A percentile compares a stretch with the other conserved stretches of the same genome.
Evolutionary conservation across 2,888 invertebrate genomes (phyloP).

Genomic region (Archaeoteleia sp.): DNA sequence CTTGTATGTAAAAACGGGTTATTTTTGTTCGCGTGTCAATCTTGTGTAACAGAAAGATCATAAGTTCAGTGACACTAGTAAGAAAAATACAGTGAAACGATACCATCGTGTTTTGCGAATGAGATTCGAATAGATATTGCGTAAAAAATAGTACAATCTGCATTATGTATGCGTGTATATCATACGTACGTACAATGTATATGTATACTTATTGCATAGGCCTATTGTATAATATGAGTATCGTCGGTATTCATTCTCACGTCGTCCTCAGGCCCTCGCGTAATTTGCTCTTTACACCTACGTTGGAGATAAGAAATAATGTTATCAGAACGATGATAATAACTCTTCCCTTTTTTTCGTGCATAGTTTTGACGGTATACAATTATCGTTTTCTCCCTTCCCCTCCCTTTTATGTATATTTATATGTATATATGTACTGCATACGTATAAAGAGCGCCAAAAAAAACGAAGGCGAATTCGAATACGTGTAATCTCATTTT

Average conservation of each 20-base stretch:
- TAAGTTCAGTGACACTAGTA: slow-evolving; percentile 29
- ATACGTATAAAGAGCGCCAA: slow-evolving; percentile 12
- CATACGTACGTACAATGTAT: slow-evolving; percentile 29
- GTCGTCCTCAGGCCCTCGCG: slow-evolving; percentile 25
- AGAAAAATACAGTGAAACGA: slow-evolving; percentile 35
- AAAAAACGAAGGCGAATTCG: slow-evolving; percentile 22
- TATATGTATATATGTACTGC: slow-evolving; percentile 1
- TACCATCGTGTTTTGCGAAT: slow-evolving; percentile 18
- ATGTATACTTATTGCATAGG: slow-evolving; percentile 43
- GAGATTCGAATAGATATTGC: slow-evolving; percentile 30
- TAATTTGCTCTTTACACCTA: slow-evolving; percentile 13
- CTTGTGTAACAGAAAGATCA: slow-evolving; percentile 33
- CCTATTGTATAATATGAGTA: slow-evolving; percentile 41
- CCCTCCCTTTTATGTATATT: not conserved
- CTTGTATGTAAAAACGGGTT: too few species aligned
- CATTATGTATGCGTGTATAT: slow-evolving; percentile 20
- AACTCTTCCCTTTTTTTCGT: slow-evolving; percentile 22
- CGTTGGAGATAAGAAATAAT: slow-evolving; percentile 17
- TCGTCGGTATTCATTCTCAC: slow-evolving; percentile 35
- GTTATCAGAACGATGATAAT: slow-evolving; percentile 18
- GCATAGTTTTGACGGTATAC: not conserved
- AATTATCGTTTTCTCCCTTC: not conserved
- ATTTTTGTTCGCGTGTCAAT: too few species aligned
- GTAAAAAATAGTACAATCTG: slow-evolving; percentile 48
- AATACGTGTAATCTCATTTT: slow-evolving; percentile 9